These are phyloP conservation scores for Odontamblyopus lacepedii DNA, from an alignment of 2,797 vertebrate species.

Conservation along the genomic window DNA sequence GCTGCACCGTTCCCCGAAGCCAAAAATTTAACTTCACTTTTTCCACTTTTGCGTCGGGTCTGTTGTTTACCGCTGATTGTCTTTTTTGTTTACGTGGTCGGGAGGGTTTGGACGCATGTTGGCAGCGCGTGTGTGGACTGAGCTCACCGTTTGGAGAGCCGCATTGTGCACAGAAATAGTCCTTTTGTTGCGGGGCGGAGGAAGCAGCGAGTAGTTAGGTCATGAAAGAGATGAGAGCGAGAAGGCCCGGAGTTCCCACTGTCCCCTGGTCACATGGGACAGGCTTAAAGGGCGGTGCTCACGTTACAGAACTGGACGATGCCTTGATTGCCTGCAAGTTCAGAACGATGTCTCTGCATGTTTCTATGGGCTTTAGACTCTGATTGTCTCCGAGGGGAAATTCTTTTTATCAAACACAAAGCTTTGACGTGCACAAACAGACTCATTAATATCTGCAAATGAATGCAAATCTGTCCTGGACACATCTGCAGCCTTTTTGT, in stretches of 20 bases:
- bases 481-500: no score
- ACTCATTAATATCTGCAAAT: no score
- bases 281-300: no score
- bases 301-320: no score
- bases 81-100: conserved; percentile 19
- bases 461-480: no score
- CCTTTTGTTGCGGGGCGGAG: conserved; percentile 65
- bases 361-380: no score
- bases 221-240: conserved; percentile 68
- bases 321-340: no score
- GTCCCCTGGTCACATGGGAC: conserved; percentile 13
- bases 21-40: background rate
- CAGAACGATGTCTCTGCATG: no score
- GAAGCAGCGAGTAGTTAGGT: conserved; percentile 81
- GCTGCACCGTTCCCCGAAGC: background rate
- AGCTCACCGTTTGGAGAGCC: conserved; percentile 47
- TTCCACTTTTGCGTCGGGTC: conserved; percentile 24
- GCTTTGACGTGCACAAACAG: no score
- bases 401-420: no score
- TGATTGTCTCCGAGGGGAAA: no score
- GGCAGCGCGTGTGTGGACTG: background rate
- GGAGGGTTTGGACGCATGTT: conserved; percentile 5
- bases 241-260: conserved; percentile 55
- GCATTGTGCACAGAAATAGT: conserved; percentile 74
- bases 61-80: conserved; percentile 44